phyloP scores from a whole-genome alignment of 2,888 invertebrate species.

The Microctonus brassicae region DNA sequence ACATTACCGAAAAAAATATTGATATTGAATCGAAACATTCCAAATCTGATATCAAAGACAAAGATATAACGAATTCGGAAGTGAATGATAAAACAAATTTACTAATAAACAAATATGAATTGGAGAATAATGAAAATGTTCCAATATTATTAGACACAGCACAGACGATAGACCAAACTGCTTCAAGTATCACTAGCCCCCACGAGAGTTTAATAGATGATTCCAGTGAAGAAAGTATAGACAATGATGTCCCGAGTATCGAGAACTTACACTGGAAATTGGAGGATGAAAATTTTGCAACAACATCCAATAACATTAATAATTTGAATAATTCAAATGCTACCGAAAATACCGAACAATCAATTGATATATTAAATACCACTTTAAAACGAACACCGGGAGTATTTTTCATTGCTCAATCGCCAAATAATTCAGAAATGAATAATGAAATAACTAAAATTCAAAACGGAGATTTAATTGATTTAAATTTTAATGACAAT shows the following conservation, averaged over 20 bases:
- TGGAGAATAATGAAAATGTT: neutral
- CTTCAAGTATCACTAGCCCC: neutral
- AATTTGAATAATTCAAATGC: neutral
- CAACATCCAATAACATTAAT: neutral
- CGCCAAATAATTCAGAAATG: neutral
- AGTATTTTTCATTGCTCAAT: neutral
- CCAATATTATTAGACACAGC: neutral
- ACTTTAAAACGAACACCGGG: neutral
- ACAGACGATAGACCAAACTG: neutral
- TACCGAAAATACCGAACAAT: neutral
- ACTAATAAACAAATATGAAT: neutral
- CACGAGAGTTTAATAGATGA: slow-evolving; percentile 12
- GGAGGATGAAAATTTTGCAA: neutral
- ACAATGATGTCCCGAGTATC: neutral
- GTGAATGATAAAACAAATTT: neutral
- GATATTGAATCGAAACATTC: neutral
- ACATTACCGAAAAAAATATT: slow-evolving; percentile 29
- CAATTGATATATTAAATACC: neutral
- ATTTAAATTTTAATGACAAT: slow-evolving; percentile 4
- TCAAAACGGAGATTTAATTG: slow-evolving; percentile 27
- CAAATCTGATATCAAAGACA: neutral
- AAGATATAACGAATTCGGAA: neutral
- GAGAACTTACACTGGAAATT: neutral
- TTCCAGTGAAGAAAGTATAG: slow-evolving; percentile 46
- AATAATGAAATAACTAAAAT: slow-evolving; percentile 24